Conservation (phyloP, 2,888 invertebrate genomes). For the Lypha dubia region DNA sequence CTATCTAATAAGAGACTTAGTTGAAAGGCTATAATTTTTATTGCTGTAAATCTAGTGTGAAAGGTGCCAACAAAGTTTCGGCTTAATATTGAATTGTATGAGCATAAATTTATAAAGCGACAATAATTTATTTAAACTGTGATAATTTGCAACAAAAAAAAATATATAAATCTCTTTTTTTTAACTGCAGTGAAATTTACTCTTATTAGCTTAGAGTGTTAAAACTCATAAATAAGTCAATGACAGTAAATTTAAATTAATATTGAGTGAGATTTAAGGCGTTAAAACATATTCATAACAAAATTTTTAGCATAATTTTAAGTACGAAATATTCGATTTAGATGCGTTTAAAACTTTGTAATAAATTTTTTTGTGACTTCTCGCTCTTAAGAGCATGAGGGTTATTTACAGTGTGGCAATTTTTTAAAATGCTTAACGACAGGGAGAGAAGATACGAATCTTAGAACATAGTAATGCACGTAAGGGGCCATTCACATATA, state of each 20-base stretch:
- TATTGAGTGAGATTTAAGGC: neutral
- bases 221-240: neutral
- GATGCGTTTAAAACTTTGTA: no score
- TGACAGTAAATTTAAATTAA: neutral
- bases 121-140: constrained; percentile 23
- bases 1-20: constrained; percentile 36
- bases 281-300: neutral
- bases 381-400: no score
- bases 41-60: constrained; percentile 40
- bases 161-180: no score
- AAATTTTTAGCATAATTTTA: neutral
- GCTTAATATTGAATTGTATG: constrained; percentile 39
- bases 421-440: no score
- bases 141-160: neutral
- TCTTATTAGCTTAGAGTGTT: neutral
- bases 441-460: no score
- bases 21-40: neutral
- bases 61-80: constrained; percentile 60
- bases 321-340: neutral
- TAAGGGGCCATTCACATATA: no score
- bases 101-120: constrained; percentile 11
- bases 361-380: no score
- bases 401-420: no score
- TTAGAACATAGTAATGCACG: no score
- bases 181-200: constrained; percentile 3